Percentiles rank a stretch among this genome's conserved stretches.
phyloP scores from a whole-genome alignment of 2,113 vertebrate genomes.

The Bombycilla garrulus region DNA sequence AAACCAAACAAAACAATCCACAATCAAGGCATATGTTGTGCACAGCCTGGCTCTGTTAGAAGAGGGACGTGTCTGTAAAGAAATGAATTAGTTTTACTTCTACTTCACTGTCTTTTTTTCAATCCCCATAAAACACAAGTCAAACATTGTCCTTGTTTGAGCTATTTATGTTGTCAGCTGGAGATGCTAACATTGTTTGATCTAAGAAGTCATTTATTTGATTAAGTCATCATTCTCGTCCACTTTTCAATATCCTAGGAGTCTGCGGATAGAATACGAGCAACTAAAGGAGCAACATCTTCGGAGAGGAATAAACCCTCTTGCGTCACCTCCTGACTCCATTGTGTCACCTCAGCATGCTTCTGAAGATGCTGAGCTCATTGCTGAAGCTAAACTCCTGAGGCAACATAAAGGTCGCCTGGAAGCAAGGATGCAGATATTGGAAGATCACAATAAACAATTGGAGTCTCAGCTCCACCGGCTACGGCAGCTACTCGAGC shows the following conservation, averaged over 20 bases:
- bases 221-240: background rate
- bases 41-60: background rate
- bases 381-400: conserved; percentile 87
- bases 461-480: conserved; percentile 95
- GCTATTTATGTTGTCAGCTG: background rate
- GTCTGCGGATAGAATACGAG: conserved; percentile 89
- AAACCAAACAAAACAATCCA: background rate
- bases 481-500: conserved; percentile 91
- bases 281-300: conserved; percentile 90
- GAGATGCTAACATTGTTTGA: background rate
- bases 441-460: conserved; percentile 98
- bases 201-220: background rate
- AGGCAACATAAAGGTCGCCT: conserved; percentile 95
- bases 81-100: background rate
- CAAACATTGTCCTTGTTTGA: background rate
- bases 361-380: conserved; percentile 84
- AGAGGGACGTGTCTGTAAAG: background rate
- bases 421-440: conserved; percentile 95
- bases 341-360: conserved; percentile 72
- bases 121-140: background rate
- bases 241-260: conserved; percentile 68
- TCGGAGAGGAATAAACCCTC: conserved; percentile 73
- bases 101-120: background rate
- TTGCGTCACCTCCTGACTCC: conserved; percentile 76
- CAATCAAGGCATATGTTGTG: background rate